A percentile compares a stretch with the other conserved stretches of the same genome.
phyloP scores from a whole-genome alignment of 2,113 vertebrate species.

The Kryptolebias marmoratus region DNA sequence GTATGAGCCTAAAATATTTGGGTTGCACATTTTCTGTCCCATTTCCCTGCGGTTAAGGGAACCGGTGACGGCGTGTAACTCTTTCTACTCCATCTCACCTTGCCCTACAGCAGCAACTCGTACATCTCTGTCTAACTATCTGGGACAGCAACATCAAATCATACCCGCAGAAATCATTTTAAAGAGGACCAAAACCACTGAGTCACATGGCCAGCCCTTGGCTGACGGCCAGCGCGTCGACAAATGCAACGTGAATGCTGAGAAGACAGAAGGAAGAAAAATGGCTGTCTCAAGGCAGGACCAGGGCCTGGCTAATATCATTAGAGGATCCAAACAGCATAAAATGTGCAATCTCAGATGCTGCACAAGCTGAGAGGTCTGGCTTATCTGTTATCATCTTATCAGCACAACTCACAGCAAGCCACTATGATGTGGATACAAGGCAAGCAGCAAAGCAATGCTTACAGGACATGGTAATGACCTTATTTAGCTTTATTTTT shows the following conservation, averaged over 20 bases:
- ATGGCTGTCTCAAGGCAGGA: slow-evolving; percentile 62
- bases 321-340: slow-evolving; percentile 72
- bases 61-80: slow-evolving; percentile 49
- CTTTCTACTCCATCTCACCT: slow-evolving; percentile 61
- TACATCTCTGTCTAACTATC: slow-evolving; percentile 71
- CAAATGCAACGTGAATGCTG: slow-evolving; percentile 72
- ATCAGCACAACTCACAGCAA: slow-evolving; percentile 64
- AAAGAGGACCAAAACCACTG: slow-evolving; percentile 60
- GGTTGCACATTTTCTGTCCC: slow-evolving; percentile 70
- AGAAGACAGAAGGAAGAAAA: slow-evolving; percentile 72
- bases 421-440: slow-evolving; percentile 49
- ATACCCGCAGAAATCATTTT: slow-evolving; percentile 71
- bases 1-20: slow-evolving; percentile 70
- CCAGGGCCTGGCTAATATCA: slow-evolving; percentile 69
- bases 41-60: slow-evolving; percentile 65
- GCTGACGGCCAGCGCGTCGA: slow-evolving; percentile 66
- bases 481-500: slow-evolving; percentile 38
- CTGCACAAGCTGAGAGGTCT: slow-evolving; percentile 65
- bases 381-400: slow-evolving; percentile 67
- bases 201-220: slow-evolving; percentile 59
- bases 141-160: slow-evolving; percentile 73
- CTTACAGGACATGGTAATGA: slow-evolving; percentile 57
- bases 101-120: slow-evolving; percentile 58
- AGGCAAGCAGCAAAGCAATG: slow-evolving; percentile 43
- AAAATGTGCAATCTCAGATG: slow-evolving; percentile 74